A percentile compares a stretch with the other conserved stretches of the same genome.
Conservation (phyloP, 1,140 invertebrate species). For the Trichomalopsis sarcophagae region DNA sequence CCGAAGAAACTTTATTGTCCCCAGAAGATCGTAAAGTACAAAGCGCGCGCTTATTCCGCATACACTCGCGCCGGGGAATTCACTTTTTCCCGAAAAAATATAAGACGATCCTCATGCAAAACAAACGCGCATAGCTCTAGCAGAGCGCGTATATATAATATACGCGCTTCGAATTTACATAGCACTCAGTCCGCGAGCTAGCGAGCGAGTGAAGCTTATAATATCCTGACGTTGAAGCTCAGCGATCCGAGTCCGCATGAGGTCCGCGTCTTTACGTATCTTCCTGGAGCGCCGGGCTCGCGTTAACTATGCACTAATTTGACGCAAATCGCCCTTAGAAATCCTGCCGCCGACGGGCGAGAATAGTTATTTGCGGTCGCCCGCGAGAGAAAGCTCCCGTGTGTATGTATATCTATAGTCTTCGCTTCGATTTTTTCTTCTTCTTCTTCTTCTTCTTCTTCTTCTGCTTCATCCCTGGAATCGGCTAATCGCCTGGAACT, state of each 20-base stretch:
- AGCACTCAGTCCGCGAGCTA: not conserved
- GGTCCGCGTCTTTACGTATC: conserved; percentile 46
- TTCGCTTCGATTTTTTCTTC: not conserved
- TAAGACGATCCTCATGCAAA: not conserved
- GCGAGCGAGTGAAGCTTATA: not conserved
- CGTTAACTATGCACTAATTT: conserved; percentile 59
- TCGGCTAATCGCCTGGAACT: conserved; percentile 28
- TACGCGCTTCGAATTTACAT: not conserved
- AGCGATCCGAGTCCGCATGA: conserved; percentile 26
- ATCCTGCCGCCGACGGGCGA: conserved; percentile 39
- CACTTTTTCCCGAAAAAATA: not conserved
- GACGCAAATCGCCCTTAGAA: conserved; percentile 55
- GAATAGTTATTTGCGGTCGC: conserved; percentile 10
- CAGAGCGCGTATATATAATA: not conserved
- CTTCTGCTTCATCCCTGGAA: conserved; percentile 17
- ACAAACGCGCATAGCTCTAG: not conserved
- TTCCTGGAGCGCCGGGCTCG: conserved; percentile 55
- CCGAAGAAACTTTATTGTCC: not conserved
- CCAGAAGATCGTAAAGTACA: not conserved
- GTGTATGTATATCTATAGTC: not conserved
- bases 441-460: too few relatives aligned
- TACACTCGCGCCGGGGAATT: not conserved
- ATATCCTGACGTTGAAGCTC: conserved; percentile 3
- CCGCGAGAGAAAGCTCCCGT: not conserved
- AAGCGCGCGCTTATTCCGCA: too few relatives aligned